Percentiles rank a stretch among this genome's conserved stretches.
Evolutionary conservation across 2,113 vertebrate species (phyloP).

Genomic region (Thinocorus orbignyianus): DNA sequence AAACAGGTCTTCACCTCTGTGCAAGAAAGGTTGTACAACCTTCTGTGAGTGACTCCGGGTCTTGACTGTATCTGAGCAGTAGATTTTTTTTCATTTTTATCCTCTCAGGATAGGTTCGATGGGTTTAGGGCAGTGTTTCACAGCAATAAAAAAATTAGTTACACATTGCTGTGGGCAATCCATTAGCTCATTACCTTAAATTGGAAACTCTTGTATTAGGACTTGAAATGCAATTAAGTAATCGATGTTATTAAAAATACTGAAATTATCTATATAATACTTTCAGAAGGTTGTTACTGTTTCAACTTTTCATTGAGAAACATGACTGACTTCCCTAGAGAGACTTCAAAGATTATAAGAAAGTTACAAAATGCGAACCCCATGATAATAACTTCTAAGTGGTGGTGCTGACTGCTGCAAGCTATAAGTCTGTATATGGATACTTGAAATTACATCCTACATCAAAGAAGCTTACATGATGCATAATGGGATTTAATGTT

Average conservation of each 20-base stretch:
- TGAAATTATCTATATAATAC: neutral
- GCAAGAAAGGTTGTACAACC: neutral
- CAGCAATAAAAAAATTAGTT: neutral
- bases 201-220: neutral
- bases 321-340: neutral
- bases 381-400: conserved; percentile 27
- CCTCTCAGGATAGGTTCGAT: neutral
- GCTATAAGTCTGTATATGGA: neutral
- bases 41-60: neutral
- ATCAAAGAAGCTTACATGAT: conserved; percentile 32
- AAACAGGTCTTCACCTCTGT: neutral
- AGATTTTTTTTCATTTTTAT: neutral
- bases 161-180: neutral
- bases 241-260: conserved; percentile 6
- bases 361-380: neutral
- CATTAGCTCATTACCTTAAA: neutral
- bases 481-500: conserved; percentile 12
- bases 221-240: neutral
- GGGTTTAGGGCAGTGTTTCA: neutral
- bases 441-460: conserved; percentile 26
- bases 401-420: neutral
- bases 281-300: neutral
- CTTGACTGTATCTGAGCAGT: neutral
- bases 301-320: conserved; percentile 32
- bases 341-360: conserved; percentile 27